Base-by-base conservation (phyloP, 1,140 invertebrate species). In the Heterodera schachtii region DNA sequence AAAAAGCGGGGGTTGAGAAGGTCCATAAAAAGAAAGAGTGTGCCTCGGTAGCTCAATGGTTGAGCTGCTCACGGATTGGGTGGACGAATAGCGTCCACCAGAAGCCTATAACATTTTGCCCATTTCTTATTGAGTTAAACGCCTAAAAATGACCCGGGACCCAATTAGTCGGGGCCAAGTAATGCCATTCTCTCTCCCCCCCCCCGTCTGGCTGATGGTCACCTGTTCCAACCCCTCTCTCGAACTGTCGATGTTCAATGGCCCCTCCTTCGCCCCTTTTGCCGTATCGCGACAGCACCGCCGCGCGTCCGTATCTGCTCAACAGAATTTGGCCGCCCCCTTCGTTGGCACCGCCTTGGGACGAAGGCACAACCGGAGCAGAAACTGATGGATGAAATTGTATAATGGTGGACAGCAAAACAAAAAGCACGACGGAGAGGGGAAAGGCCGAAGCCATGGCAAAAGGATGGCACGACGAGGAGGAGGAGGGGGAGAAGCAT, bases 271-370 rank as follows among this genome's bases (percentile, higher is more conserved):
- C 76, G 13, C 46, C 60, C 47, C 76, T 71, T n/a, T 78, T 78
- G 11, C 76, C 76, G 47, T 78, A 78, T 43, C 76, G 76, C 9
- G 76, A 78, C 21, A 78, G 47, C 9, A 78, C 76, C 8, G 76
- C 76, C 2, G 76, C 76, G 16, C 76, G 57, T 78, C 76, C 76
- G 70, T 78, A 78, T 31, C 76, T 60, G 49, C 76, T 78, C 47
- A 78, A 67, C 9, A 78, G 64, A 60, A 60, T 60, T 60, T 11
- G 13, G 57, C 57, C 57, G 57, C 57, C 57, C 16, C 19, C 57
- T 11, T 60, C 16, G 57, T 13, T 19, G 57, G 57, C 57, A 5
- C 5, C 9, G 11, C 4, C 5, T 13, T 13, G 13, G 57, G 13
- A 1, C 19, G 11, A 19, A 3, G 6, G 57, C 13, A 19, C 13